Percentiles rank a stretch among this genome's conserved stretches.
Evolutionary conservation across 2,888 invertebrate species (phyloP).

Genomic region (Tenthredo mesomela): DNA sequence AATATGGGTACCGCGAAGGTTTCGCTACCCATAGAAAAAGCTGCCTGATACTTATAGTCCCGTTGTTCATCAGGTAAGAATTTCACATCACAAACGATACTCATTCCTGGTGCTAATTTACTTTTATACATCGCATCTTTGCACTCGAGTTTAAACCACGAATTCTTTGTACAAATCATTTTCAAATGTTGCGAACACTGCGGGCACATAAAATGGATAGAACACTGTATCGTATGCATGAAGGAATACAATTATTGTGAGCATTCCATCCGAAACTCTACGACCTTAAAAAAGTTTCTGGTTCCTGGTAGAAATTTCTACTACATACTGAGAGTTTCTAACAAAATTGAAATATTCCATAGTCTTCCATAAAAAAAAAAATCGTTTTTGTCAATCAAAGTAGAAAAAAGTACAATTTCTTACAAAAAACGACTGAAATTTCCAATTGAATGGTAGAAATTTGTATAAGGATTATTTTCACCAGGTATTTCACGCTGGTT

Average conservation of each 20-base stretch:
- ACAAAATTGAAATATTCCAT: no score
- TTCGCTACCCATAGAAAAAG: slow-evolving; percentile 80
- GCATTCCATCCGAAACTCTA: no score
- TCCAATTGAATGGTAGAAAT: no score
- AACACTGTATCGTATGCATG: not conserved
- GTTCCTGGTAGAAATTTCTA: no score
- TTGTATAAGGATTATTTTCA: no score
- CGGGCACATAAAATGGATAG: slow-evolving; percentile 58
- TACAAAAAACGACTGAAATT: no score
- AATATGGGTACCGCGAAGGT: slow-evolving; percentile 81
- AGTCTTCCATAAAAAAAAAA: no score
- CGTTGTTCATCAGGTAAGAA: slow-evolving; percentile 81
- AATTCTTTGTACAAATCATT: slow-evolving; percentile 78
- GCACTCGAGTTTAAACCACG: slow-evolving; percentile 79
- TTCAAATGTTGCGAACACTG: slow-evolving; percentile 80
- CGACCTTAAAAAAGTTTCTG: no score
- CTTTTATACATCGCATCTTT: slow-evolving; percentile 77
- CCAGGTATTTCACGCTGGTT: not conserved
- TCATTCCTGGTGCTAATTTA: slow-evolving; percentile 86
- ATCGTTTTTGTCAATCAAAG: no score
- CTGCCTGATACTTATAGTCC: slow-evolving; percentile 81
- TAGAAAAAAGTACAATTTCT: no score
- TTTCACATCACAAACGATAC: slow-evolving; percentile 81
- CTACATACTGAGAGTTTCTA: no score
- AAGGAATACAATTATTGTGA: no score